A percentile compares a stretch with the other conserved stretches of the same genome.
phyloP scores from a whole-genome alignment of 2,797 vertebrate genomes.

The Cuniculus paca region DNA sequence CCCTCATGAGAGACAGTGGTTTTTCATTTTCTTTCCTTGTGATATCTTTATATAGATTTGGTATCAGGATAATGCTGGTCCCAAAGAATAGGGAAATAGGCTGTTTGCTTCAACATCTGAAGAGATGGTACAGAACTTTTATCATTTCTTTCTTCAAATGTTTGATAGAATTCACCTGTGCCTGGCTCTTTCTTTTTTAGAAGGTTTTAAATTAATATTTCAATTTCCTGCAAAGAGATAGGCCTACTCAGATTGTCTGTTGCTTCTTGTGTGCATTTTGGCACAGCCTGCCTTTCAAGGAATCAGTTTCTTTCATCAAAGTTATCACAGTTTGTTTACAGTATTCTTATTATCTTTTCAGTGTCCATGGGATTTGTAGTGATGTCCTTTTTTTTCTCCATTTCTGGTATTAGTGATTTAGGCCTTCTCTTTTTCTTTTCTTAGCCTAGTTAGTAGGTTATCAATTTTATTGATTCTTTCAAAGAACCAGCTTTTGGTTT shows the following conservation, averaged over 20 bases:
- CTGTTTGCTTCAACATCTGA: background rate
- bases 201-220: background rate
- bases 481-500: background rate
- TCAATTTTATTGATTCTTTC: background rate
- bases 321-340: background rate
- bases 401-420: background rate
- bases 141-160: background rate
- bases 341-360: background rate
- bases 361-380: background rate
- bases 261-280: background rate
- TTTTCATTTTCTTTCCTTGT: background rate
- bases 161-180: background rate
- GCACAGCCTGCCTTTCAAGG: background rate
- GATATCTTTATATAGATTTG: background rate
- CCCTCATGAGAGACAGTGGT: background rate
- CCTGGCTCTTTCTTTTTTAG: background rate
- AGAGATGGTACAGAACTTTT: background rate
- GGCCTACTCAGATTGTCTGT: background rate
- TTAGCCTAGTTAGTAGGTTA: background rate
- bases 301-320: background rate
- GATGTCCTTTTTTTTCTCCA: background rate
- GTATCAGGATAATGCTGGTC: background rate
- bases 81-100: background rate
- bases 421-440: background rate
- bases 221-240: background rate